A percentile compares a stretch with the other conserved stretches of the same genome.
Conservation (phyloP, 1,140 invertebrate species). For the Battus philenor region DNA sequence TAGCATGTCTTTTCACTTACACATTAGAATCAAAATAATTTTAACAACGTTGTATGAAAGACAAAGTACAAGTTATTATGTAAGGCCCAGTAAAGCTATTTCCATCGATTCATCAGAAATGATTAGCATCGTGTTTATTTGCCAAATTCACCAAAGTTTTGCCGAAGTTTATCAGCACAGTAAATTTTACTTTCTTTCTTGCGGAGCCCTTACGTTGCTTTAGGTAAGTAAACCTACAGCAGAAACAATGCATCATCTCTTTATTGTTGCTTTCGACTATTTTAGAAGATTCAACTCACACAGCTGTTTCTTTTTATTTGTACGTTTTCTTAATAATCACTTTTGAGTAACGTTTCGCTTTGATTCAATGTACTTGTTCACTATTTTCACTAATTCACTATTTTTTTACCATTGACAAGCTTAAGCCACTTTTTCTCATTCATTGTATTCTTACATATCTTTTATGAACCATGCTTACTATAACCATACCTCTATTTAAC, state of each 20-base stretch:
- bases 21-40: slow-evolving; percentile 12
- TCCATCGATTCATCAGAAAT: slow-evolving; percentile 6
- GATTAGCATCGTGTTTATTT: slow-evolving; percentile 26
- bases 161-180: slow-evolving; percentile 63
- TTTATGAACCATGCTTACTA: slow-evolving; percentile 24
- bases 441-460: slow-evolving; percentile 23
- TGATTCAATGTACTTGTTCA: slow-evolving; percentile 55
- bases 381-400: slow-evolving; percentile 40
- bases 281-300: slow-evolving; percentile 42
- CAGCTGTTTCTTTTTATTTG: slow-evolving; percentile 37
- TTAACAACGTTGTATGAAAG: neutral
- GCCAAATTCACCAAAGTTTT: slow-evolving; percentile 43
- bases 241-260: slow-evolving; percentile 43
- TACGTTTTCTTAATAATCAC: slow-evolving; percentile 47
- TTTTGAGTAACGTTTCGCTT: slow-evolving; percentile 74
- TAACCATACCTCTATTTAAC: neutral
- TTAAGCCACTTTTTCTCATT: no score
- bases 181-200: slow-evolving; percentile 75
- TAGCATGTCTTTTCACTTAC: slow-evolving; percentile 50
- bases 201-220: slow-evolving; percentile 73
- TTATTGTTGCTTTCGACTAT: slow-evolving; percentile 53
- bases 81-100: slow-evolving; percentile 6
- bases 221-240: slow-evolving; percentile 70
- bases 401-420: slow-evolving; percentile 31
- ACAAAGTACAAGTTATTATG: neutral